Conservation (phyloP, 2,888 invertebrate species). For the Phyto melanocephala region DNA sequence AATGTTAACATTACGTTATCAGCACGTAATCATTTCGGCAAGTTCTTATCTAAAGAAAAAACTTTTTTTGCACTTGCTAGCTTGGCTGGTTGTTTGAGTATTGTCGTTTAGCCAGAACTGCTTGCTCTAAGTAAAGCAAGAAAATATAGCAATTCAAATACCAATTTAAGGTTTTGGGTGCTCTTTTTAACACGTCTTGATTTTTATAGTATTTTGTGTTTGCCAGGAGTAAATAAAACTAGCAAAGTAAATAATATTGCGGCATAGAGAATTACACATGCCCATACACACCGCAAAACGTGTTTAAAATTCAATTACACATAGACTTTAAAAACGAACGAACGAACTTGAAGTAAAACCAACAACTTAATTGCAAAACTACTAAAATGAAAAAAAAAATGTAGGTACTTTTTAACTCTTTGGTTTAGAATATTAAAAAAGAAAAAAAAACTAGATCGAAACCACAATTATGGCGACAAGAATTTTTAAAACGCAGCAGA, state of each 20-base stretch:
- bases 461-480: constrained; percentile 23
- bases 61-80: constrained; percentile 48
- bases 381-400: not conserved
- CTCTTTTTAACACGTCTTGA: constrained; percentile 26
- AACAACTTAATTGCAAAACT: constrained; percentile 50
- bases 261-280: not conserved
- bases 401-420: not conserved
- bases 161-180: constrained; percentile 9
- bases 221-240: constrained; percentile 53
- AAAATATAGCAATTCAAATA: constrained; percentile 1
- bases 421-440: not conserved
- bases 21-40: constrained; percentile 62
- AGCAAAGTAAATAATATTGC: constrained; percentile 32
- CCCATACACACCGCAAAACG: constrained; percentile 40
- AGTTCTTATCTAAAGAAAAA: constrained; percentile 50
- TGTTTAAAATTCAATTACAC: constrained; percentile 59
- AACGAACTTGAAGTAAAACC: constrained; percentile 24
- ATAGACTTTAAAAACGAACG: not conserved
- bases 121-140: not conserved
- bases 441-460: not conserved
- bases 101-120: not conserved
- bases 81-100: not conserved
- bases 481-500: too few relatives aligned
- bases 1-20: constrained; percentile 49
- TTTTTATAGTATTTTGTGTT: constrained; percentile 28